Base-by-base conservation (phyloP, 2,113 vertebrate genomes). In the Oreamnos americanus region DNA sequence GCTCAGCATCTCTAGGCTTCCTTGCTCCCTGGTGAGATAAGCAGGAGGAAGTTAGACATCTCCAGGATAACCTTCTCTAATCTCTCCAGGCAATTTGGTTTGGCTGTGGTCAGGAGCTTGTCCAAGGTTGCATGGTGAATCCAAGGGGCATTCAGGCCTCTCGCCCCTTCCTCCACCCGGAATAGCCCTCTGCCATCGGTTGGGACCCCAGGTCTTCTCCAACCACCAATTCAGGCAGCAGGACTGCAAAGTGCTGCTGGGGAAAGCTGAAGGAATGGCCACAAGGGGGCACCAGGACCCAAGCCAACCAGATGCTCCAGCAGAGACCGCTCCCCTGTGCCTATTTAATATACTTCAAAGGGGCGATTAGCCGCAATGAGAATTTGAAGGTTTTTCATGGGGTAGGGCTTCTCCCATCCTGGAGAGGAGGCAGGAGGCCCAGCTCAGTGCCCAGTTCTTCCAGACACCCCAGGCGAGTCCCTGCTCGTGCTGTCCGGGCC, bases 261-360 rank as follows among this genome's bases (percentile, higher is more conserved):
- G n/a, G 43, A 55, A 90, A 91, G 45, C 2, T 9, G 30, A 39
- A 95, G 36, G 36, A 86, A 64, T 0, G 39, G 36, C 94, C 98
- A 97, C 94, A 5, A 93, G 98, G 45, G 97, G 97, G 96, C 57
- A 25, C 96, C 78, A 84, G 36, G 88, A 97, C 86, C 81, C 96
- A 94, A 89, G 78, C 67, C 84, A 93, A 89, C 19, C 7, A 11
- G 36, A 67, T 39, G 7, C 15, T 82, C 19, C 1, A 15, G 23
- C 7, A 0, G 14, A 4, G 43, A 5, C 2, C 0, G 2, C 36
- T 17, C n/a, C 7, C 2, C 0, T 0, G 4, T 28, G 15, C 43
- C 45, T 14, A 36, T 7, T 49, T 17, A 1, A 51, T 53, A 0
- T 5, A 13, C 19, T 53, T 62, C 26, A 4, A 84, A 36, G 26